Evolutionary conservation across 2,888 invertebrate genomes (phyloP).

Genomic region (Argyresthia albistria): DNA sequence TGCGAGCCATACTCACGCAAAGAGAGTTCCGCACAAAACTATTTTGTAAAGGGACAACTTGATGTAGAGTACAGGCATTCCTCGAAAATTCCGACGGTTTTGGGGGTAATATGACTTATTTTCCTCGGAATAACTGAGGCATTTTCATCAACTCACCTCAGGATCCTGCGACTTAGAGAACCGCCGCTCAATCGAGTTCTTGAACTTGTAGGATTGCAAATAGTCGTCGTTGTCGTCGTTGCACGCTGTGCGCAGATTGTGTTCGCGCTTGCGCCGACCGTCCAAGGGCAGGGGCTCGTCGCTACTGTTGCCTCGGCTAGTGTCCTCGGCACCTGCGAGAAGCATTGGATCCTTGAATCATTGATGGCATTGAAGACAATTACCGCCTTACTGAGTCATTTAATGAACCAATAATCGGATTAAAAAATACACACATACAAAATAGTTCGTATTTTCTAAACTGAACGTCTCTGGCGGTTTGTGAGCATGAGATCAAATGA

Average conservation of each 20-base stretch:
- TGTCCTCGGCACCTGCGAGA: neutral
- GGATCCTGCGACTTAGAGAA: conserved; percentile 76
- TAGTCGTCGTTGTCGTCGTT: conserved; percentile 63
- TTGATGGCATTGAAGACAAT: no score
- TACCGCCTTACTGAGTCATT: no score
- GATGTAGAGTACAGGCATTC: neutral
- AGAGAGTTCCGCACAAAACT: no score
- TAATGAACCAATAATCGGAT: no score
- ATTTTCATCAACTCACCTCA: conserved; percentile 41
- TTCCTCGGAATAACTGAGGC: no score
- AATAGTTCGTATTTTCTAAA: no score
- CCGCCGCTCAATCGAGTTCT: conserved; percentile 93
- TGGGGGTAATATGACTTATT: neutral
- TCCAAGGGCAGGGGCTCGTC: conserved; percentile 33
- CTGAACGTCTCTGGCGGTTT: no score
- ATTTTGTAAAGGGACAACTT: neutral
- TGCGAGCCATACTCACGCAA: no score
- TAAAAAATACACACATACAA: no score
- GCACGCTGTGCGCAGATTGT: conserved; percentile 41
- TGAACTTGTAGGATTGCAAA: conserved; percentile 89
- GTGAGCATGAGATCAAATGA: no score
- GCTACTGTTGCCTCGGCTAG: neutral
- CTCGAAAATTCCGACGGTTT: no score
- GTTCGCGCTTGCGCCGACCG: conserved; percentile 36
- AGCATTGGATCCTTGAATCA: no score